Evolutionary conservation across 2,113 vertebrate species (phyloP), one percentile per base, ranked within the genome.

Genomic region (cat (Felis catus)): DNA sequence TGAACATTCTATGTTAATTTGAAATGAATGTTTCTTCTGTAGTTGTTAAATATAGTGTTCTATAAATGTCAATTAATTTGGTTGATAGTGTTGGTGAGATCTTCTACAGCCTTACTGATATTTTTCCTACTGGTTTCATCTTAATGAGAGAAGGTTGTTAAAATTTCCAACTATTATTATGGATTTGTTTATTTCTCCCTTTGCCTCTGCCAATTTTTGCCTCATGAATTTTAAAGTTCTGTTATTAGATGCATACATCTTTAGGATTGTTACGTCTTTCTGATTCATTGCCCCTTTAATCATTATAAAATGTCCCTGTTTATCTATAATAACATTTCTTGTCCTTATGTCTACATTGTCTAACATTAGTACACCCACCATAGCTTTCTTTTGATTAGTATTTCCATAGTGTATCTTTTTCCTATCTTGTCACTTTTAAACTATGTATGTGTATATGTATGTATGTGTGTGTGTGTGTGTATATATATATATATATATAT

Each of bases 161-260:
- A 85, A 81, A 68, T 65, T 15, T 55, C 63, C 3, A 23, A 39
- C 25, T 65, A 66, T 58, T 66, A 88, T 53, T 96, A 74, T 36
- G 31, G 11, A 79, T 79, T 79, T 79, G 58, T 84, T 93, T 63
- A 36, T 71, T 48, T 61, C 29, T 45, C 31, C 39, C 14, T 88
- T 89, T 82, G 91, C 12, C 61, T 80, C 45, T 68, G 27, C 39
- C 13, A 74, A 92, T 51, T 78, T 93, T 48, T 93, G 53, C 33
- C 73, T 39, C 48, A 82, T 92, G n/a, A 82, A 83, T 94, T 96
- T 76, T 68, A 70, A 96, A 74, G 8, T 68, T 71, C 31, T 76
- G 4, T 27, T 70, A n/a, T 71, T 58, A 51, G 1, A 10, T 81
- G 25, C 23, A 73, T 82, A 55, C 11, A 68, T 41, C 48, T 33